phyloP scores from a whole-genome alignment of 2,797 vertebrate genomes.

The Apodemus agrarius region DNA sequence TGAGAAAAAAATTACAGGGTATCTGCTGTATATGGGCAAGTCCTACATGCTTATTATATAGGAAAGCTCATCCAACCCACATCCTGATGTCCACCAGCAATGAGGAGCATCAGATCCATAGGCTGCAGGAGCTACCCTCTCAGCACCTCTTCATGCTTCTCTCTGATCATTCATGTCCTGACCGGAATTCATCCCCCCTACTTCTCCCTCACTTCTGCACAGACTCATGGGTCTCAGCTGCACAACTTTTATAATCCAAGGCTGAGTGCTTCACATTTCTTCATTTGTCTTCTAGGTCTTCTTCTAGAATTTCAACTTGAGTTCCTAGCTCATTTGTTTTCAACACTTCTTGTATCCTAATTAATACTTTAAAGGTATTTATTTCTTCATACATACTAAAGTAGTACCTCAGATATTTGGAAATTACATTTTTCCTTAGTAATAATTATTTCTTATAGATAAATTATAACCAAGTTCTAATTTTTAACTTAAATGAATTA shows the following conservation, averaged over 20 bases:
- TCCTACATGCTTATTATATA: background rate
- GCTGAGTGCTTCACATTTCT: background rate
- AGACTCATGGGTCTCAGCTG: background rate
- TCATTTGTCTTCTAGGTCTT: background rate
- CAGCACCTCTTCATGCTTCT: background rate
- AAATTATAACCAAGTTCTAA: background rate
- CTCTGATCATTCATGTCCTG: background rate
- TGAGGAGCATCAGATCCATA: background rate
- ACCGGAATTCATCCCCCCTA: too few relatives aligned
- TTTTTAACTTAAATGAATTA: conserved; percentile 19
- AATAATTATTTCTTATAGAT: background rate
- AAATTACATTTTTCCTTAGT: background rate
- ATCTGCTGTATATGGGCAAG: background rate
- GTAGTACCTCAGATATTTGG: background rate
- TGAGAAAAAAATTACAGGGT: background rate
- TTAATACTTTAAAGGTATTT: background rate
- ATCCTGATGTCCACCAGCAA: background rate
- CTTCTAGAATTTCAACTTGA: background rate
- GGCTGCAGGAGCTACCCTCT: background rate
- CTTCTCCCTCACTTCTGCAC: background rate
- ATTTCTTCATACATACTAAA: background rate
- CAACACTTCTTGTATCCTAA: background rate
- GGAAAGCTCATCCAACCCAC: background rate
- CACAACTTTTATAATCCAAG: background rate
- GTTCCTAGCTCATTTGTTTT: background rate